These are phyloP conservation scores for Phrynosoma platyrhinos DNA, from an alignment of 2,113 vertebrate genomes.

Conservation along the genomic window DNA sequence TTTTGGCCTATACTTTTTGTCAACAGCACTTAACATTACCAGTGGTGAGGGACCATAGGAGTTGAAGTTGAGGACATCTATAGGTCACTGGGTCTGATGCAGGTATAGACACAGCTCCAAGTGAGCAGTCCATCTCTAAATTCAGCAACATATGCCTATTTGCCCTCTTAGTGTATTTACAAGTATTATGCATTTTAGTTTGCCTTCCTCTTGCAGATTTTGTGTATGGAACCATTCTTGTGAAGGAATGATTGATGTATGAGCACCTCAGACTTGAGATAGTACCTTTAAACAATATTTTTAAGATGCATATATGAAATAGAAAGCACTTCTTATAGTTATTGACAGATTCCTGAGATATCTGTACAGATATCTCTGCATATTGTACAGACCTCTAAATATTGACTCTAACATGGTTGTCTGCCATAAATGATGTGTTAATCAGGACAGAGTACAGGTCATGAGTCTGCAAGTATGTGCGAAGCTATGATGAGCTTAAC, in stretches of 20 bases:
- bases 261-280: background rate
- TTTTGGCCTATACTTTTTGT: too few relatives aligned
- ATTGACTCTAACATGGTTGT: conserved; percentile 45
- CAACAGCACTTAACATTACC: too few relatives aligned
- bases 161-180: background rate
- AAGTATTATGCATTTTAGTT: background rate
- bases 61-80: background rate
- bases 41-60: too few relatives aligned
- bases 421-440: conserved; percentile 72
- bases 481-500: conserved; percentile 77
- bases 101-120: background rate
- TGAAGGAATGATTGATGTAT: background rate
- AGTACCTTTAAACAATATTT: conserved; percentile 23
- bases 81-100: background rate
- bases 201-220: background rate
- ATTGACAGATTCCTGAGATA: conserved; percentile 40
- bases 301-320: conserved; percentile 23
- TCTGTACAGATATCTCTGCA: background rate
- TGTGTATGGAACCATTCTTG: background rate
- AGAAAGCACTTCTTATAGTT: background rate
- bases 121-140: background rate
- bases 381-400: conserved; percentile 54
- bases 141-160: background rate
- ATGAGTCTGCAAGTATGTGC: conserved; percentile 68
- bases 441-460: conserved; percentile 76